Evolutionary conservation across 2,797 vertebrate species (phyloP), one percentile per base, ranked within the genome.

Genomic region (Myoxocephalus aenaeus): DNA sequence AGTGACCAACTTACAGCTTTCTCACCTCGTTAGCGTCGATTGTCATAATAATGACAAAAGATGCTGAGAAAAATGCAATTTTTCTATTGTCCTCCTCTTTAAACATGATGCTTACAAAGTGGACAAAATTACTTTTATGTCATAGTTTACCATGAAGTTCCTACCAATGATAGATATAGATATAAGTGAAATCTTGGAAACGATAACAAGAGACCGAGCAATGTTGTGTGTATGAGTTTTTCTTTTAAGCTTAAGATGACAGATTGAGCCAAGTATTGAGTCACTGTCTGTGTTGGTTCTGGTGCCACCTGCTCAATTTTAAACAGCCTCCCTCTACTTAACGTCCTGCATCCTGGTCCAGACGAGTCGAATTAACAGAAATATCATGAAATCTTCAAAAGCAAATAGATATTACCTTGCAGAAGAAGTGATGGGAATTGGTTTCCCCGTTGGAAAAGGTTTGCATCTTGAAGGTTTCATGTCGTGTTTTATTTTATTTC

Each of bases 251-350:
- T 70, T 68, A 57, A 79, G 77, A 75, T 85, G 81, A 73, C 38
- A 58, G 40, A 62, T 79, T 58, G 51, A 70, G 54, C 75, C 75
- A 74, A 80, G 72, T 59, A 75, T 62, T 79, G 70, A 84, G 63
- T 71, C 7, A 74, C 70, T 79, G 72, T 68, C 77, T 80, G 73
- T 79, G 80, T 50, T 62, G 57, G 61, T 83, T 88, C 54, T 80
- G 42, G 36, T 69, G 68, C 81, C 81, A 89, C 77, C 83, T 89
- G 87, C 56, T 86, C 81, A 77, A n/a, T 79, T 83, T 67, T 46
- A 53, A 82, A 77, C 82, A 86, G 79, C 76, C 77, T 83, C 32
- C 62, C 42, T 65, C 72, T 27, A 22, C 44, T 82, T 62, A 73
- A 66, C 63, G 68, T 78, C 58, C 54, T 73, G 61, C 57, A 65